Evolutionary conservation across 2,888 invertebrate genomes (phyloP).

Genomic region (Rosalia funebris): DNA sequence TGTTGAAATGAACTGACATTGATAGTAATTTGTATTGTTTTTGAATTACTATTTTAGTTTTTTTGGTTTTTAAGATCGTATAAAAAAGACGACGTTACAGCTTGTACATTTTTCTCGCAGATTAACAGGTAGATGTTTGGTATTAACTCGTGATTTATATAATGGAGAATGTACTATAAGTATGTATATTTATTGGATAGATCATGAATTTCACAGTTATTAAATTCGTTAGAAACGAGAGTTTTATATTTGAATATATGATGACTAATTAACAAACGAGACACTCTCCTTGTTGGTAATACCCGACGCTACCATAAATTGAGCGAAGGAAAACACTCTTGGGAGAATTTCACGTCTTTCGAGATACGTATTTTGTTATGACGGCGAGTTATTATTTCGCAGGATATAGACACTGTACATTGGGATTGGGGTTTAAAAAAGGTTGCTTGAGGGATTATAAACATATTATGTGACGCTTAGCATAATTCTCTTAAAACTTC

Average conservation of each 20-base stretch:
- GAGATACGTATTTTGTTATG: not conserved
- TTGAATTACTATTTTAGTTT: too few species aligned
- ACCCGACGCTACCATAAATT: not conserved
- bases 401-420: not conserved
- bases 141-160: too few species aligned
- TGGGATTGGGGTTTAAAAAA: not conserved
- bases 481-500: not conserved
- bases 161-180: too few species aligned
- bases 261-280: not conserved
- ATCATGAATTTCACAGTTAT: not conserved
- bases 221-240: not conserved
- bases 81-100: too few species aligned
- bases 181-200: too few species aligned
- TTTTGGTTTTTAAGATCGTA: too few species aligned
- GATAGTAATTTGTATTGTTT: too few species aligned
- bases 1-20: too few species aligned
- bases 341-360: not conserved
- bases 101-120: too few species aligned
- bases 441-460: not conserved
- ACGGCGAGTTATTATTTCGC: not conserved
- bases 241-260: not conserved
- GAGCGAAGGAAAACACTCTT: not conserved
- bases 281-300: not conserved
- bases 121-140: too few species aligned
- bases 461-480: not conserved